Conservation (phyloP, 2,797 vertebrate genomes). For the Ispidina picta region DNA sequence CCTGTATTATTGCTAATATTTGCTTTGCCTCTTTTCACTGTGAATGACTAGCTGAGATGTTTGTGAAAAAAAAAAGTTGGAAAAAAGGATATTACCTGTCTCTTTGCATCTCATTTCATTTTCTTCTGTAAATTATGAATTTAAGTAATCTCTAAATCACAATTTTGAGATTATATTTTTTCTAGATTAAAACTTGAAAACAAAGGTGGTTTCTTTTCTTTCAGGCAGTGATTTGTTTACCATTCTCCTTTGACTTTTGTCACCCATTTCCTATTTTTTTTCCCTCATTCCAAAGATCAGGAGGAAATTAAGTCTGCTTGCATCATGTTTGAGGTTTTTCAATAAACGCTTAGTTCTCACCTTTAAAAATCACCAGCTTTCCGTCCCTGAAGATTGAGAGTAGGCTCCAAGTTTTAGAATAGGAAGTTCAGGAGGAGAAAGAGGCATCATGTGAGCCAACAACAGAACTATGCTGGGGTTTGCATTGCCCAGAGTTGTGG, state of each 20-base stretch:
- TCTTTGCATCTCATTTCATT: not conserved
- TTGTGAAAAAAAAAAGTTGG: not conserved
- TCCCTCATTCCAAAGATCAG: not conserved
- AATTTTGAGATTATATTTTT: not conserved
- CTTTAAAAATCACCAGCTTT: not conserved
- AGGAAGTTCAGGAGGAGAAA: not conserved
- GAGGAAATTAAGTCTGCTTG: not conserved
- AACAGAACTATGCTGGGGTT: not conserved
- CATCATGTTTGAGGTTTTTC: not conserved
- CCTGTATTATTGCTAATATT: conserved; percentile 12
- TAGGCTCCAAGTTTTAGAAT: not conserved
- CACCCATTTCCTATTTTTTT: not conserved
- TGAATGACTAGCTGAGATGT: not conserved
- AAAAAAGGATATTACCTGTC: not conserved
- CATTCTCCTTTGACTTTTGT: not conserved
- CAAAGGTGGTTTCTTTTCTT: too few species aligned
- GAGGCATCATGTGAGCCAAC: not conserved
- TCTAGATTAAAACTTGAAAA: too few species aligned
- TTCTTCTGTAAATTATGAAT: not conserved
- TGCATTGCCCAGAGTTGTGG: not conserved
- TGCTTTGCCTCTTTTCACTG: conserved; percentile 10
- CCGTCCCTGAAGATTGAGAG: not conserved
- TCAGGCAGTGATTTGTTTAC: not conserved
- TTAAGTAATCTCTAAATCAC: not conserved
- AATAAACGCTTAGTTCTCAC: accelerated